phyloP scores from a whole-genome alignment of 2,888 invertebrate species.

The Tigriopus californicus region DNA sequence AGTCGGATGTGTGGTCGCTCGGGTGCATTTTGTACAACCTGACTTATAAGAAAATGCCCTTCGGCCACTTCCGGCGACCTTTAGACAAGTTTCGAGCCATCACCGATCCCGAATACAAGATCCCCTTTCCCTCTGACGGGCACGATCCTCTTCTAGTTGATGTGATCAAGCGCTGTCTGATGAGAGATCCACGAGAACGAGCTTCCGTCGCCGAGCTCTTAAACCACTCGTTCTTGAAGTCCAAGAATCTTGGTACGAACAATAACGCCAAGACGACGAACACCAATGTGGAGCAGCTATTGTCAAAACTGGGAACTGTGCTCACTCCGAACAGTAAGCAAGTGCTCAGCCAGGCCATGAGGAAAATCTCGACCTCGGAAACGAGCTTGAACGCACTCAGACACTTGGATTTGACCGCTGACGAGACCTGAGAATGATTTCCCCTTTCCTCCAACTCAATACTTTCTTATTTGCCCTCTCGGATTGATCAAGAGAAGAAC shows the following conservation, averaged over 20 bases:
- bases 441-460: no score
- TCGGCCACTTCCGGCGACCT: conserved; percentile 53
- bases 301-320: no score
- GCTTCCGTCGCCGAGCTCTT: conserved; percentile 56
- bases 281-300: no score
- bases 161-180: conserved; percentile 50
- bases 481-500: no score
- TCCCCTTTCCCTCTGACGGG: conserved; percentile 43
- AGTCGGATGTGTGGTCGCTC: conserved; percentile 91
- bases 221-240: conserved; percentile 30
- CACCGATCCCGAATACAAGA: conserved; percentile 31
- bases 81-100: conserved; percentile 21
- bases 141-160: conserved; percentile 34
- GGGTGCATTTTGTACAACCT: conserved; percentile 89
- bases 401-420: no score
- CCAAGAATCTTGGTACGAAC: not conserved
- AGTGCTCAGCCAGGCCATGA: no score
- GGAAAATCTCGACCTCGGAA: no score
- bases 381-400: no score
- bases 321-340: no score
- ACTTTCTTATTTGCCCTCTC: no score
- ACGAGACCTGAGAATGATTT: no score
- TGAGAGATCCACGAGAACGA: conserved; percentile 47
- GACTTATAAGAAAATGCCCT: conserved; percentile 75
- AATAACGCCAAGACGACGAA: no score